phyloP scores from a whole-genome alignment of 2,888 invertebrate genomes.

The Xestia ashworthii region DNA sequence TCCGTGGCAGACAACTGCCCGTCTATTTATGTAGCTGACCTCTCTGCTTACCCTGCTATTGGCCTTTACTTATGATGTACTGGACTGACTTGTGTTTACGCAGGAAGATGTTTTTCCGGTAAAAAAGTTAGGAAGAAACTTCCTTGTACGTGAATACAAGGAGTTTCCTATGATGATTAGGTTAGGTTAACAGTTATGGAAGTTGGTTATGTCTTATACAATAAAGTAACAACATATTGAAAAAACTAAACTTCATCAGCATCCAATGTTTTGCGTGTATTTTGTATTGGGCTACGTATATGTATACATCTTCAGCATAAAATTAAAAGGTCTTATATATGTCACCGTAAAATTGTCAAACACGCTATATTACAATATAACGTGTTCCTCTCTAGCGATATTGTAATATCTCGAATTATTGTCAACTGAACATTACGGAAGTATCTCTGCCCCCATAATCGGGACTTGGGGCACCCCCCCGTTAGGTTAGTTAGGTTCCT shows the following conservation, averaged over 20 bases:
- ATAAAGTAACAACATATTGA: not conserved
- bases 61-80: constrained; percentile 63
- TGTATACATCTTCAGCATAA: not conserved
- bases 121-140: constrained; percentile 32
- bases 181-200: not conserved
- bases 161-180: not conserved
- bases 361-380: no score
- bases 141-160: not conserved
- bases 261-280: no score
- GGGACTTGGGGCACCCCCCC: no score
- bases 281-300: not conserved
- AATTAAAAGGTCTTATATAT: not conserved
- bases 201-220: not conserved
- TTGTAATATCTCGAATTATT: no score
- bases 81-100: constrained; percentile 59
- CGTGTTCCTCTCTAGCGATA: no score
- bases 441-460: no score
- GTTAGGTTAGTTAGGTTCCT: no score
- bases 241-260: not conserved
- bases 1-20: constrained; percentile 76
- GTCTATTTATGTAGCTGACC: constrained; percentile 73
- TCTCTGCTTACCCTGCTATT: constrained; percentile 62
- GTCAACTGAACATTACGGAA: no score
- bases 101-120: constrained; percentile 3
- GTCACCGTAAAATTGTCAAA: no score